A percentile compares a stretch with the other conserved stretches of the same genome.
Evolutionary conservation across 2,113 vertebrate species (phyloP).

Genomic region (Nycticorax nycticorax): DNA sequence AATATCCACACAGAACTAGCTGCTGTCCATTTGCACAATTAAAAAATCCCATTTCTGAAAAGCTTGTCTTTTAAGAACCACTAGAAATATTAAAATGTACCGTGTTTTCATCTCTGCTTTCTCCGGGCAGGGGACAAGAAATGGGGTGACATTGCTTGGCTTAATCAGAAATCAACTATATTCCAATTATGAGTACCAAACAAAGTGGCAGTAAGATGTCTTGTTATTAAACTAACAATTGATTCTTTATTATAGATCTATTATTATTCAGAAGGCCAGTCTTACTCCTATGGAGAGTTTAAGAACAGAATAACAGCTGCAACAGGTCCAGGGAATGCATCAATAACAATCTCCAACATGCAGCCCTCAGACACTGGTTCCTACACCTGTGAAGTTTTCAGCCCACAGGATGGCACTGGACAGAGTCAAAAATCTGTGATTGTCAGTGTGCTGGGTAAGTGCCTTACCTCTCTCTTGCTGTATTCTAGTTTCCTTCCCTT

Average conservation of each 20-base stretch:
- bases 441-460: constrained; percentile 82
- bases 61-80: not conserved
- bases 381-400: constrained; percentile 85
- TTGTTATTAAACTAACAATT: constrained; percentile 15
- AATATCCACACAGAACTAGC: not conserved
- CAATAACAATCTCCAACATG: constrained; percentile 82
- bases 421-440: constrained; percentile 70
- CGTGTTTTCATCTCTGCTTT: not conserved
- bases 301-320: constrained; percentile 74
- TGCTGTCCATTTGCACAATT: not conserved
- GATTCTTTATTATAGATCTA: constrained; percentile 75
- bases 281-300: constrained; percentile 51
- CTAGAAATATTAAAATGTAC: not conserved
- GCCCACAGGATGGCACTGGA: constrained; percentile 69
- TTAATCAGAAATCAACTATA: not conserved
- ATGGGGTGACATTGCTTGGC: not conserved
- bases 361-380: constrained; percentile 79
- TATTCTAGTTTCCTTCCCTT: not conserved
- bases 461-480: not conserved
- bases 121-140: not conserved
- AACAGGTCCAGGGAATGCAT: constrained; percentile 75
- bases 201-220: not conserved
- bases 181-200: not conserved
- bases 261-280: constrained; percentile 62
- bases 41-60: not conserved